These are phyloP conservation scores for Grus americana DNA, from an alignment of 2,113 vertebrate species.

Conservation along the genomic window DNA sequence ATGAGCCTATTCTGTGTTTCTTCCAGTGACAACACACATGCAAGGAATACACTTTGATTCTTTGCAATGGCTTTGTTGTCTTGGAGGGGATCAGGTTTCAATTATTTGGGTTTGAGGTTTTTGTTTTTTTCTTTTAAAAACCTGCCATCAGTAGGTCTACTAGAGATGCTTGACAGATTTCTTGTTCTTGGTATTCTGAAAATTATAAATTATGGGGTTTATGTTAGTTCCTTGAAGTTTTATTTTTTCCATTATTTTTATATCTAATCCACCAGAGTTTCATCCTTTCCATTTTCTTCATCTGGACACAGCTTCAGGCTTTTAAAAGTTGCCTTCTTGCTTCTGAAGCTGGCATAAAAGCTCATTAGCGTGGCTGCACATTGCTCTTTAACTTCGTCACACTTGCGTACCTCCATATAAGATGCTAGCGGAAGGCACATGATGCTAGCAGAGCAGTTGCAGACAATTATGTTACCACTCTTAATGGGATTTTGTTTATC, in stretches of 20 bases:
- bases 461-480: neutral
- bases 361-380: neutral
- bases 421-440: neutral
- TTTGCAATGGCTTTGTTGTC: neutral
- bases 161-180: neutral
- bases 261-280: neutral
- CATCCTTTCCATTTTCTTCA: neutral
- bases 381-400: neutral
- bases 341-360: neutral
- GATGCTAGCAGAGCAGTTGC: neutral
- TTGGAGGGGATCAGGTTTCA: neutral
- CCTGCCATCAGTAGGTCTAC: neutral
- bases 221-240: neutral
- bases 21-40: neutral
- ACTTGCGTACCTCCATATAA: neutral
- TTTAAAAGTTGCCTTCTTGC: neutral
- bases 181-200: neutral
- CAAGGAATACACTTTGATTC: neutral
- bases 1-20: neutral
- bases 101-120: too few species aligned
- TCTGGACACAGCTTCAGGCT: neutral
- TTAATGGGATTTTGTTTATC: neutral
- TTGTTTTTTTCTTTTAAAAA: neutral
- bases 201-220: neutral
- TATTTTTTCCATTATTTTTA: neutral